Percentiles rank a stretch among this genome's conserved stretches.
phyloP scores from a whole-genome alignment of 2,113 vertebrate genomes.

The Sapajus apella region DNA sequence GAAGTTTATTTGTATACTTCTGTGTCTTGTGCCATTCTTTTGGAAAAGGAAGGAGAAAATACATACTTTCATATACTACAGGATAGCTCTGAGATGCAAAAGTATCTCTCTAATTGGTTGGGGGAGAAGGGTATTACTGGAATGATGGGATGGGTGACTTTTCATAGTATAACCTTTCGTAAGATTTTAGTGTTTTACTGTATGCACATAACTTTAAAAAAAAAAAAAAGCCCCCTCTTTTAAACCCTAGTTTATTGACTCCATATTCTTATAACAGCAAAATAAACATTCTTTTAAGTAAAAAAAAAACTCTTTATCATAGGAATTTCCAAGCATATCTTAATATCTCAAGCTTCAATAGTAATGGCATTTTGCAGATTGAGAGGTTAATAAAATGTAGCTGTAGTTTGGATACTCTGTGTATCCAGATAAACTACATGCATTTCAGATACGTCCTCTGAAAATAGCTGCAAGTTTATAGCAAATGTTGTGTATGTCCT shows the following conservation, averaged over 20 bases:
- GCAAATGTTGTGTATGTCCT: neutral
- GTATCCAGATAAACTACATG: neutral
- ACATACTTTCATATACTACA: neutral
- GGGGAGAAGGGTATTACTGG: neutral
- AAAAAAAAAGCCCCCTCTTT: neutral
- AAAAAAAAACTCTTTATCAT: neutral
- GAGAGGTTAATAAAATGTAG: slow-evolving; percentile 5
- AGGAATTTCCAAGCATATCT: slow-evolving; percentile 24
- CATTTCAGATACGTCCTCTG: neutral
- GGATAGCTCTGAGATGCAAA: neutral
- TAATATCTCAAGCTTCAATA: neutral
- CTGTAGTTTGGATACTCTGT: neutral
- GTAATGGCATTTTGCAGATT: slow-evolving; percentile 1
- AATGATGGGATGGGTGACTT: neutral
- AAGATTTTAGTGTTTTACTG: neutral
- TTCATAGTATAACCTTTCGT: neutral
- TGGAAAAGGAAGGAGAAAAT: neutral
- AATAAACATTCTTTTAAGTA: slow-evolving; percentile 3
- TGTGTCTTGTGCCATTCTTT: neutral
- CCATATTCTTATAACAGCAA: neutral
- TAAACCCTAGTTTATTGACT: slow-evolving; percentile 8
- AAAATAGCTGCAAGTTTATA: slow-evolving; percentile 37
- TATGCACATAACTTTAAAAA: neutral
- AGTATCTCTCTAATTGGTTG: neutral
- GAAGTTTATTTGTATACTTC: neutral